Evolutionary conservation across 1,140 invertebrate genomes (phyloP).

Genomic region (Diabrotica undecimpunctata): DNA sequence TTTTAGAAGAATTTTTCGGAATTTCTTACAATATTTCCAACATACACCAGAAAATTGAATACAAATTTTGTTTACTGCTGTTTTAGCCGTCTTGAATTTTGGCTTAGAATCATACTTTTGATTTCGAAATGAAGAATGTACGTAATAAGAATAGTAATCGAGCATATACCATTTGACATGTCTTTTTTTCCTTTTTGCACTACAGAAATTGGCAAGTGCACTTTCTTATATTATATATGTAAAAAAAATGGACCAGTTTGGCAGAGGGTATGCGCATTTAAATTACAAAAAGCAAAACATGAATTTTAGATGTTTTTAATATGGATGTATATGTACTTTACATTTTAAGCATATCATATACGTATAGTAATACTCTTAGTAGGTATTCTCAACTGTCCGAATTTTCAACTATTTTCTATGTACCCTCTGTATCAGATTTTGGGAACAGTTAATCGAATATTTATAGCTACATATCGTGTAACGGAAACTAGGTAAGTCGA

Average conservation of each 20-base stretch:
- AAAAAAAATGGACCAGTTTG: neutral
- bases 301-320: constrained; percentile 8
- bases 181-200: neutral
- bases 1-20: too few relatives aligned
- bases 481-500: neutral
- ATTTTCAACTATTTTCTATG: neutral
- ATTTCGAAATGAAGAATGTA: too few relatives aligned
- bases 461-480: neutral
- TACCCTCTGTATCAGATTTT: constrained; percentile 2
- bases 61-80: too few relatives aligned
- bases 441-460: neutral
- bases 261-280: constrained; percentile 1
- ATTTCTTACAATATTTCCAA: too few relatives aligned
- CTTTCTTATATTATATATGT: neutral
- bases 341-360: constrained; percentile 34
- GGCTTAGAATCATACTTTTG: too few relatives aligned
- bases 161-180: too few relatives aligned
- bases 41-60: too few relatives aligned
- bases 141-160: too few relatives aligned
- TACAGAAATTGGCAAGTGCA: neutral
- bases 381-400: neutral
- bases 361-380: neutral
- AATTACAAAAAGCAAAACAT: neutral
- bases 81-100: too few relatives aligned
- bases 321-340: constrained; percentile 29